Conservation (phyloP, 2,888 invertebrate genomes). For the Uloborus plumipes region DNA sequence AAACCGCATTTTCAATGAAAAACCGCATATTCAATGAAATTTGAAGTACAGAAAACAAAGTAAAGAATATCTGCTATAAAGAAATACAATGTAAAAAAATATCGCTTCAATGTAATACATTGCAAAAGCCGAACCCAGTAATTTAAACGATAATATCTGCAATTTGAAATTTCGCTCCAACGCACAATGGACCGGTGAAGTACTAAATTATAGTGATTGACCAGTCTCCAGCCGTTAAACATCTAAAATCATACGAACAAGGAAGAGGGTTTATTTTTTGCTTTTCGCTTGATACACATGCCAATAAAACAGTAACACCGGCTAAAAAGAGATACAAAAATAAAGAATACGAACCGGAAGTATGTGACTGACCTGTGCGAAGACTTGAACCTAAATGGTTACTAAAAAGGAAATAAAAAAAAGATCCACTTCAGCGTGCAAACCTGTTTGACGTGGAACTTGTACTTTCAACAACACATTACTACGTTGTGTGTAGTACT, state of each 20-base stretch:
- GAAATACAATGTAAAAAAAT: too few species aligned
- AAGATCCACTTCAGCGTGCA: constrained; percentile 48
- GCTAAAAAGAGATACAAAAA: not conserved
- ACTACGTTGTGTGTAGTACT: not conserved
- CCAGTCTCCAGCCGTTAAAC: too few species aligned
- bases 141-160: too few species aligned
- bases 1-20: too few species aligned
- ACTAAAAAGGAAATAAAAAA: constrained; percentile 16
- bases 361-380: constrained; percentile 59
- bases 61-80: too few species aligned
- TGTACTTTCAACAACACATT: constrained; percentile 36
- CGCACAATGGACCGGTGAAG: too few species aligned
- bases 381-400: constrained; percentile 49
- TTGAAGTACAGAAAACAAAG: too few species aligned
- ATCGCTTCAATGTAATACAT: too few species aligned
- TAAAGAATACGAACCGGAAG: constrained; percentile 57
- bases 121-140: too few species aligned
- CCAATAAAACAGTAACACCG: constrained; percentile 30
- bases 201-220: too few species aligned
- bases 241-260: constrained; percentile 7
- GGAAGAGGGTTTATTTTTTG: constrained; percentile 15
- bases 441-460: constrained; percentile 56
- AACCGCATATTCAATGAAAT: too few species aligned
- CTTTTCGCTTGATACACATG: constrained; percentile 10
- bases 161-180: too few species aligned